Evolutionary conservation across 1,140 invertebrate species (phyloP).

Genomic region (Plutomurus gul): DNA sequence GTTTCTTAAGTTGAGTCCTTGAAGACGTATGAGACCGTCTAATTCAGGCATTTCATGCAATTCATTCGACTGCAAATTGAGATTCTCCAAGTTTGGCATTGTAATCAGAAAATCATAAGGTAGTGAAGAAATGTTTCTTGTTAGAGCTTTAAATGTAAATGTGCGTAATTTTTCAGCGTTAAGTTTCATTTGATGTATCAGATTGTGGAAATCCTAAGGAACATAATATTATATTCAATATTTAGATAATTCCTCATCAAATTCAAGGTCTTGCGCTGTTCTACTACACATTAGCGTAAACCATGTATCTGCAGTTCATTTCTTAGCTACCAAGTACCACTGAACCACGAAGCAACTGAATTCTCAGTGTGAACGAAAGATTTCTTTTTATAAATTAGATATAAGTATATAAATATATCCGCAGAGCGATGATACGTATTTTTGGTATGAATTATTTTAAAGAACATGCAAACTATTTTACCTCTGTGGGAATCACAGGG

Average conservation of each 20-base stretch:
- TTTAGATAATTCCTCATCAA: not conserved
- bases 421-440: too few relatives aligned
- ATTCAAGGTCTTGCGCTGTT: not conserved
- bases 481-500: constrained; percentile 36
- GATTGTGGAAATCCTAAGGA: not conserved
- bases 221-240: not conserved
- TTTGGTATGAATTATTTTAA: too few relatives aligned
- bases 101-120: constrained; percentile 23
- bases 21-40: constrained; percentile 27
- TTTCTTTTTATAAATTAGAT: too few relatives aligned
- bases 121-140: not conserved
- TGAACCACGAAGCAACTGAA: too few relatives aligned
- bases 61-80: constrained; percentile 39
- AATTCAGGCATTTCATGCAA: constrained; percentile 35
- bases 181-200: not conserved
- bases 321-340: too few relatives aligned
- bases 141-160: constrained; percentile 16
- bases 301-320: not conserved
- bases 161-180: not conserved
- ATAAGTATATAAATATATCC: too few relatives aligned
- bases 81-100: constrained; percentile 30
- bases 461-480: too few relatives aligned
- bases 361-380: too few relatives aligned
- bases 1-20: constrained; percentile 31
- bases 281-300: not conserved